Evolutionary conservation across 2,888 invertebrate genomes (phyloP).

Genomic region (Petrophora chlorosata): DNA sequence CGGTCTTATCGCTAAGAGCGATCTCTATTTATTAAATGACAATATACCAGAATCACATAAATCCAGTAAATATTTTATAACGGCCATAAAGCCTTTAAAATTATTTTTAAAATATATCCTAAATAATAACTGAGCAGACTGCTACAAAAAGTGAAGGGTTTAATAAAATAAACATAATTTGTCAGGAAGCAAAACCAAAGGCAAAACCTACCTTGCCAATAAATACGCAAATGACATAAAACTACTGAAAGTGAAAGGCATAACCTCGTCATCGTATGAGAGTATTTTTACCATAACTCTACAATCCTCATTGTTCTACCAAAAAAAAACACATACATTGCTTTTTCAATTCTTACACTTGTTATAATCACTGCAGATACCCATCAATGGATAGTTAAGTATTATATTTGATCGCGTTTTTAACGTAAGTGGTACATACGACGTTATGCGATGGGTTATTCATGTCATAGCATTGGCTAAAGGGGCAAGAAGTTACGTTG

Average conservation of each 20-base stretch:
- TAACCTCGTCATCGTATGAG: slow-evolving; percentile 52
- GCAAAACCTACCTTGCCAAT: background rate
- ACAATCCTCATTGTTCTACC: slow-evolving; percentile 22
- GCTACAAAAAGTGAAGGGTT: too few relatives aligned
- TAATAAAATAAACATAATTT: too few relatives aligned
- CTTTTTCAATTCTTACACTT: background rate
- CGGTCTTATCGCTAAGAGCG: too few relatives aligned
- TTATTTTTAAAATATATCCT: too few relatives aligned
- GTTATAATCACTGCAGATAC: background rate
- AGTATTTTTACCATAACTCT: slow-evolving; percentile 37
- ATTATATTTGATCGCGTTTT: background rate
- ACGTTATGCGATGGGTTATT: slow-evolving; percentile 10
- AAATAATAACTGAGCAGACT: too few relatives aligned
- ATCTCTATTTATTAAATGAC: too few relatives aligned
- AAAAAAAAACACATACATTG: slow-evolving; percentile 17
- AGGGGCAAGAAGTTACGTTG: slow-evolving; percentile 8
- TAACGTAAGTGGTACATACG: background rate
- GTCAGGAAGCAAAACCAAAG: background rate
- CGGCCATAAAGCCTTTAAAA: too few relatives aligned
- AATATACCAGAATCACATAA: too few relatives aligned
- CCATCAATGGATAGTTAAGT: slow-evolving; percentile 6
- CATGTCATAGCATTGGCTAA: slow-evolving; percentile 18
- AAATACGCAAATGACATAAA: slow-evolving; percentile 34
- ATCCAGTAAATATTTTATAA: too few relatives aligned
- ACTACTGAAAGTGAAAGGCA: slow-evolving; percentile 60